Percentiles rank a stretch among this genome's conserved stretches.
These are phyloP conservation scores for Eristalinus sepulchralis DNA, from an alignment of 2,888 invertebrate species.

Conservation along the genomic window DNA sequence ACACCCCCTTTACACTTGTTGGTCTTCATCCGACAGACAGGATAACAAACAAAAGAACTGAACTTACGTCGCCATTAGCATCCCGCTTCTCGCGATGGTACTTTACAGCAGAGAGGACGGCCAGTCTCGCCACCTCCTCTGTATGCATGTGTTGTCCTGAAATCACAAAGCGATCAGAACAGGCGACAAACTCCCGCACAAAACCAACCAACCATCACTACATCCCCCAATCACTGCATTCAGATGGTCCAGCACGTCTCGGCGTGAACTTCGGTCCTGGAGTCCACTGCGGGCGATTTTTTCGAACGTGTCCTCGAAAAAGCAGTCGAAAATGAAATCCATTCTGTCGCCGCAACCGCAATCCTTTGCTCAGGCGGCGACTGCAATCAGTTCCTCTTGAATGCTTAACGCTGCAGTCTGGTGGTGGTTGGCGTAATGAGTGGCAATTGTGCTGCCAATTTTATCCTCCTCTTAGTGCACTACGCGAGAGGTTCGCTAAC, in stretches of 20 bases:
- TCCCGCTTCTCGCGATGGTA: constrained; percentile 79
- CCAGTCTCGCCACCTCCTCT: constrained; percentile 79
- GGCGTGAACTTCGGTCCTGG: constrained; percentile 87
- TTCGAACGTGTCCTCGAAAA: constrained; percentile 89
- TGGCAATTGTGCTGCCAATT: constrained; percentile 22
- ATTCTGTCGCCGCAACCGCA: constrained; percentile 79
- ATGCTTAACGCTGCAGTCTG: neutral
- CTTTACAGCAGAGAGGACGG: constrained; percentile 78
- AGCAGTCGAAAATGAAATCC: constrained; percentile 90
- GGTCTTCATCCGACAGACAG: neutral
- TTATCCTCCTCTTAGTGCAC: constrained; percentile 12
- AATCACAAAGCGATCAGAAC: constrained; percentile 8
- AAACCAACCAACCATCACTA: constrained; percentile 77
- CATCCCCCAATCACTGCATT: constrained; percentile 90
- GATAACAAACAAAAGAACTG: neutral
- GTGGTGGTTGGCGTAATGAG: neutral
- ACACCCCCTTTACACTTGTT: neutral
- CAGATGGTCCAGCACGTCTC: constrained; percentile 88
- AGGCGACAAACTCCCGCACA: neutral
- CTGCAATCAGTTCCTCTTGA: constrained; percentile 34
- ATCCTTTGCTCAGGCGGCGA: neutral
- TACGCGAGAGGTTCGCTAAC: neutral
- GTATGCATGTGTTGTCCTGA: constrained; percentile 79
- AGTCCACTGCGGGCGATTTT: constrained; percentile 87
- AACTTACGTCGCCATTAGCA: constrained; percentile 76